Evolutionary conservation across 2,888 invertebrate species (phyloP).

Genomic region (Schrankia costaestrigalis): DNA sequence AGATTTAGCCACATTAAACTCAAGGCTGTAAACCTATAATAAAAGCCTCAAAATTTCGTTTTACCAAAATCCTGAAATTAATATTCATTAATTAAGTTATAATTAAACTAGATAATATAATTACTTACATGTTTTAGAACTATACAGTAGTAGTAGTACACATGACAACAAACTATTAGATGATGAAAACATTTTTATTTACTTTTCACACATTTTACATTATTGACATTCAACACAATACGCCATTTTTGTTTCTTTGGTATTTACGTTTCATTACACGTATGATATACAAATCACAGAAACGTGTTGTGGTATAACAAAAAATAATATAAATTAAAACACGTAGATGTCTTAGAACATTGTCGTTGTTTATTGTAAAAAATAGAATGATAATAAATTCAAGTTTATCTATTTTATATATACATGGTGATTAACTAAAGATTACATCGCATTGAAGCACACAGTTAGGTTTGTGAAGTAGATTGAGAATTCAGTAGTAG

Average conservation of each 20-base stretch:
- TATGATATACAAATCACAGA: not conserved
- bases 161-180: conserved; percentile 49
- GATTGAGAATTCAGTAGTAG: no score
- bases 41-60: conserved; percentile 28
- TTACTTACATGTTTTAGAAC: conserved; percentile 62
- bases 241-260: conserved; percentile 65
- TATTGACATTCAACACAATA: conserved; percentile 58
- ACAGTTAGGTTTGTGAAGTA: no score
- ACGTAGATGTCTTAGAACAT: no score
- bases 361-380: no score
- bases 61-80: conserved; percentile 12
- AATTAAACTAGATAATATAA: conserved; percentile 1
- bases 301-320: not conserved
- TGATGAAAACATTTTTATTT: conserved; percentile 69
- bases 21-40: conserved; percentile 41
- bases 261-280: conserved; percentile 21
- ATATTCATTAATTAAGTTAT: no score
- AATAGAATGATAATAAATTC: no score
- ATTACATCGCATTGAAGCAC: no score
- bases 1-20: conserved; percentile 23
- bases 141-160: conserved; percentile 46
- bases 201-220: conserved; percentile 62
- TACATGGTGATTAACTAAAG: no score
- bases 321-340: no score
- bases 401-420: no score